phyloP scores from a whole-genome alignment of 2,113 vertebrate genomes.

The Prunella fulvescens region DNA sequence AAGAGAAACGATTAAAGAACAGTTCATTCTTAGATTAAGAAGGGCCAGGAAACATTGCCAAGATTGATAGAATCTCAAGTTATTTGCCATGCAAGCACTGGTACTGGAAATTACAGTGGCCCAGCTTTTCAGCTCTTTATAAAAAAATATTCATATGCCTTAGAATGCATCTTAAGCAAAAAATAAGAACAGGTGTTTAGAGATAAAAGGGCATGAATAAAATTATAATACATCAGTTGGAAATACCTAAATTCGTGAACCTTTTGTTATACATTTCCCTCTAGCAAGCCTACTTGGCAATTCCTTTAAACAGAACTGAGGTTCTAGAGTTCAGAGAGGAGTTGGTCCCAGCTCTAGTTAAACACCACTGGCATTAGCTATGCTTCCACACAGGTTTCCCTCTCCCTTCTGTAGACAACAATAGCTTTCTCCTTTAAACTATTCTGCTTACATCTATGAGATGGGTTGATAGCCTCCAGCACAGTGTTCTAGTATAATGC shows the following conservation, averaged over 20 bases:
- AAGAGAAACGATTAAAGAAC: not conserved
- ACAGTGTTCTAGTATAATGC: not conserved
- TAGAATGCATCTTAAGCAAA: not conserved
- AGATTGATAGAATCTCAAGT: not conserved
- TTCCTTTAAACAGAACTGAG: not conserved
- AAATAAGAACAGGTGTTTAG: not conserved
- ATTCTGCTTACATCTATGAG: not conserved
- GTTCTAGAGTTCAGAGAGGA: not conserved
- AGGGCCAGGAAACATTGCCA: not conserved
- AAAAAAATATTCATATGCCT: not conserved
- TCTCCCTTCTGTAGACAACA: not conserved
- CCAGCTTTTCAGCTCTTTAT: not conserved
- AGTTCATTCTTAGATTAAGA: constrained; percentile 18
- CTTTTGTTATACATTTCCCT: not conserved
- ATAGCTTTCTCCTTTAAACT: not conserved
- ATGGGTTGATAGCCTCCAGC: not conserved
- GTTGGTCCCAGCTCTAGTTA: not conserved
- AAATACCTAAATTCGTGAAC: not conserved
- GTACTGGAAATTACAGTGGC: not conserved
- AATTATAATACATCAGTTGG: not conserved
- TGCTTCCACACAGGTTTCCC: not conserved
- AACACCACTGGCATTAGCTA: not conserved
- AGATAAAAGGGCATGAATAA: not conserved
- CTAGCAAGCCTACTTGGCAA: not conserved
- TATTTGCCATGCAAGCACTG: not conserved